Evolutionary conservation across 2,888 invertebrate species (phyloP).

Genomic region (Branchipolynoe longqiensis): DNA sequence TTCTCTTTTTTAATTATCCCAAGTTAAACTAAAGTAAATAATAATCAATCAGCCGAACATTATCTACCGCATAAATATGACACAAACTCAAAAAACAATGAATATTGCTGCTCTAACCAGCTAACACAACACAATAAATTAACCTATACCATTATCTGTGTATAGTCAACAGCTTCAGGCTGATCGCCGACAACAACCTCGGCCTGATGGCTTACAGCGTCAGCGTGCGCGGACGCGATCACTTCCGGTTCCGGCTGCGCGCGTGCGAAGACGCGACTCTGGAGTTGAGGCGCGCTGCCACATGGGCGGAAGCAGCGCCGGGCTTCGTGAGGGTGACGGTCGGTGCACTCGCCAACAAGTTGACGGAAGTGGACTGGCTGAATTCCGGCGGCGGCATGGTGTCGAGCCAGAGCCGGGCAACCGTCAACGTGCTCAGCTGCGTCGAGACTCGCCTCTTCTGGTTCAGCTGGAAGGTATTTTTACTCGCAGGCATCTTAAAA

Average conservation of each 20-base stretch:
- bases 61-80: too few relatives aligned
- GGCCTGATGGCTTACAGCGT: neutral
- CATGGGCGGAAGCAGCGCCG: neutral
- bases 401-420: neutral
- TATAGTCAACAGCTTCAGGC: constrained; percentile 25
- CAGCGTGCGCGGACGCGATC: neutral
- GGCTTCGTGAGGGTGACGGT: neutral
- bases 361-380: neutral
- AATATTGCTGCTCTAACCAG: too few relatives aligned
- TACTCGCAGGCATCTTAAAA: too few relatives aligned
- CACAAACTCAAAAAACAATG: too few relatives aligned
- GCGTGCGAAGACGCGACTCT: constrained; percentile 4
- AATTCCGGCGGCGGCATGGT: neutral
- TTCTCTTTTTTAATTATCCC: too few relatives aligned
- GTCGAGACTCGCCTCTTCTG: neutral
- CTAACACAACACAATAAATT: too few relatives aligned
- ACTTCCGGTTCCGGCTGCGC: constrained; percentile 5
- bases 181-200: neutral
- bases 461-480: constrained; percentile 42
- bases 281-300: neutral
- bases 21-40: too few relatives aligned
- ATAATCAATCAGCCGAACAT: too few relatives aligned
- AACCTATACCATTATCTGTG: too few relatives aligned
- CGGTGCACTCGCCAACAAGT: neutral
- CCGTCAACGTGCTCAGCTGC: neutral